These are phyloP conservation scores for Eristalis tenax DNA, from an alignment of 2,888 invertebrate genomes.

Conservation along the genomic window DNA sequence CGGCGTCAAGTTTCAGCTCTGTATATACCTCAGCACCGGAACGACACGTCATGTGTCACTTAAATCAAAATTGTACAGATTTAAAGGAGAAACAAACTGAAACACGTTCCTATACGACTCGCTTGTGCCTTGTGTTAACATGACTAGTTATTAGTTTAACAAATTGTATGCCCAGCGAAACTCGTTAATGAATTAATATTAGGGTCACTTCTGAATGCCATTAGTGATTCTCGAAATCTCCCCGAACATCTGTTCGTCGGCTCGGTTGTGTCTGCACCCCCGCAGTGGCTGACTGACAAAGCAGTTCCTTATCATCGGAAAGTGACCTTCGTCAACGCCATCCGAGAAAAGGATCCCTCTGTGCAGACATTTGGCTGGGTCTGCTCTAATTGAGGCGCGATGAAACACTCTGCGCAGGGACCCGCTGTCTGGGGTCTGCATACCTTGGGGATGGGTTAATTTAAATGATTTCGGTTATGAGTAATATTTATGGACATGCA, in stretches of 20 bases:
- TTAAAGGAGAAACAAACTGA: neutral
- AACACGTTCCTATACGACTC: neutral
- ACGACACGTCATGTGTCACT: neutral
- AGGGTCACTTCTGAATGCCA: neutral
- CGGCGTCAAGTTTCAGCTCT: too few species aligned
- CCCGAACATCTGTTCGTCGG: neutral
- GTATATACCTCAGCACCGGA: too few species aligned
- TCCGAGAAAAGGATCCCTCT: neutral
- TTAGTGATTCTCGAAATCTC: neutral
- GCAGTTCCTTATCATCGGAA: neutral
- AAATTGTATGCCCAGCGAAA: neutral
- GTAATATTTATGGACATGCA: neutral
- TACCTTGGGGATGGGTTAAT: neutral
- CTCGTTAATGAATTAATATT: neutral
- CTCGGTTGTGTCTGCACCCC: neutral
- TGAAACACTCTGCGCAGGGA: neutral
- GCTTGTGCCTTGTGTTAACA: neutral
- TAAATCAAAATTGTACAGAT: neutral
- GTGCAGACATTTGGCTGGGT: neutral
- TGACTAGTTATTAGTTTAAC: neutral
- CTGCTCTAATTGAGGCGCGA: slow-evolving; percentile 3
- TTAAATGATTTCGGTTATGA: neutral
- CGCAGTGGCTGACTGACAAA: neutral
- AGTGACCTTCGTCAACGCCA: neutral
- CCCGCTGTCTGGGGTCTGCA: neutral